Base-by-base conservation (phyloP, 2,113 vertebrate species). In the Lota lota region DNA sequence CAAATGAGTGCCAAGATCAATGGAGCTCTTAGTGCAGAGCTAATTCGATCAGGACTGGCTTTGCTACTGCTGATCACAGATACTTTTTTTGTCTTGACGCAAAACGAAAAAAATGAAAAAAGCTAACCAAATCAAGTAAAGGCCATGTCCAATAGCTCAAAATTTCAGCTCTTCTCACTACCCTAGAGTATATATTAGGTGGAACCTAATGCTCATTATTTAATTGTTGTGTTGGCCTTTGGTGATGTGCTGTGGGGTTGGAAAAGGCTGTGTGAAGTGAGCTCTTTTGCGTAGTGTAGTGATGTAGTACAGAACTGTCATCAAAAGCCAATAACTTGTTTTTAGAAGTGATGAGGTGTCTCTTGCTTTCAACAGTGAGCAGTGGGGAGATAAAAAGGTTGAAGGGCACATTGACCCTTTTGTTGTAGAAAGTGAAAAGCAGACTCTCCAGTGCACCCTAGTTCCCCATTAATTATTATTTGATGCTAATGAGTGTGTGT, bases 1-100 rank as follows among this genome's bases (percentile, higher is more conserved):
- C 82, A 87, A 78, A 91, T 84, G 87, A 91, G 85, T 86, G 88
- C 86, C 78, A 80, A 86, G 86, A 91, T 93, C 90, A 92, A 90
- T 91, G 85, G 75, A 83, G 83, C 91, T 88, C 88, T 91, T 85
- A 83, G 85, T 87, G 82, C 81, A 85, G 85, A 89, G 83, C 85
- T 86, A 85, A 91, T 92, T 89, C 67, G 81, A 88, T 90, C 85
- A 83, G 68, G 76, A 83, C 66, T 75, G 72, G 79, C 84, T 88
- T 86, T 81, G 72, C 83, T 83, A 68, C 83, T 87, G 87, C 85
- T 87, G 85, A 88, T 90, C 85, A 75, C 74, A 83, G 82, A 77
- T 84, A 82, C 72, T 80, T 73, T 67, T 53, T 74, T 60, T 56
- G 70, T 20, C 17, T 18, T 61, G 28, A 80, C 33, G 53, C 79